These are phyloP conservation scores for Odontothrips loti DNA, from an alignment of 2,888 invertebrate species.

Conservation along the genomic window DNA sequence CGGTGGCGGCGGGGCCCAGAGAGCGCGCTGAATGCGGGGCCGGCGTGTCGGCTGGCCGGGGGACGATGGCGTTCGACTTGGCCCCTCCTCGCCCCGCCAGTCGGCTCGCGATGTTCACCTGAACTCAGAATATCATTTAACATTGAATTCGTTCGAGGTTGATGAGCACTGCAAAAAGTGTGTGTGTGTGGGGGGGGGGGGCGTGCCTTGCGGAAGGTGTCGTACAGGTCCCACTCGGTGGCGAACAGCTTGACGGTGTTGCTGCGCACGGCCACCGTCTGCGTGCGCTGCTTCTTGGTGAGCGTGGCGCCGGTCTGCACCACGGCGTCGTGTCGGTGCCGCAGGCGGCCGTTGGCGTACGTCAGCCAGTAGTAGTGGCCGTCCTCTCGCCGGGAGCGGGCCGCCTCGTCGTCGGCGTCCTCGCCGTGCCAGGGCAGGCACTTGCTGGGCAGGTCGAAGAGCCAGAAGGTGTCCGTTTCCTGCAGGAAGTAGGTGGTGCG, in stretches of 20 bases:
- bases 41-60: neutral
- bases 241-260: constrained; percentile 3
- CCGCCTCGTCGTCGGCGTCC: constrained; percentile 3
- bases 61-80: neutral
- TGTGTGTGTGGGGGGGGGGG: neutral
- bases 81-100: neutral
- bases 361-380: constrained; percentile 17
- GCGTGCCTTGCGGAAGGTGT: constrained; percentile 13
- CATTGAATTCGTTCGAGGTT: neutral
- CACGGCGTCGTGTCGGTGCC: constrained; percentile 11
- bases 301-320: neutral
- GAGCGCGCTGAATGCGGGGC: neutral
- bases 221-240: constrained; percentile 20
- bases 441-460: constrained; percentile 3
- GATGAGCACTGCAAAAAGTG: neutral
- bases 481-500: constrained; percentile 5
- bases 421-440: constrained; percentile 1
- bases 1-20: neutral
- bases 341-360: constrained; percentile 11
- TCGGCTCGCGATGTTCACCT: constrained; percentile 10
- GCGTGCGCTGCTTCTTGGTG: constrained; percentile 11
- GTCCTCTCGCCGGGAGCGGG: neutral
- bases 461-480: neutral
- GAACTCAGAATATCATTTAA: neutral
- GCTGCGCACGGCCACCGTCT: neutral